These are phyloP conservation scores for Argyresthia albistria DNA, from an alignment of 2,888 invertebrate species.

Conservation along the genomic window DNA sequence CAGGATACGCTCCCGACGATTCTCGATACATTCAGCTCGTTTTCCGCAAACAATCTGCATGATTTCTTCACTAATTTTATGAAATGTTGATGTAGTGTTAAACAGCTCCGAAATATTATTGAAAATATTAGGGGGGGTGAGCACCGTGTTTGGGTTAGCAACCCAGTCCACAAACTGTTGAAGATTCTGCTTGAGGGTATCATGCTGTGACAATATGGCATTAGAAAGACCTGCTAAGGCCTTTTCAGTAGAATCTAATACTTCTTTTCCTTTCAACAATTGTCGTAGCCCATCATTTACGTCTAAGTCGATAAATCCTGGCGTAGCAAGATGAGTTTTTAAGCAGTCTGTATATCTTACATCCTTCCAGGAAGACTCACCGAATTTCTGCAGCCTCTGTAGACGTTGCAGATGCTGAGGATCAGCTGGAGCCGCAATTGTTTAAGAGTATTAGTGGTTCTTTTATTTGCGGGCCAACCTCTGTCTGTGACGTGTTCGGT, in stretches of 20 bases:
- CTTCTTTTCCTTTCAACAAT: constrained; percentile 7
- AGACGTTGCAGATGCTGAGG: constrained; percentile 1
- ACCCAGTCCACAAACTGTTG: constrained; percentile 8
- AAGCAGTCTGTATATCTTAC: constrained; percentile 8
- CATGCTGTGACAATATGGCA: constrained; percentile 3
- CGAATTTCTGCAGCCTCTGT: not conserved
- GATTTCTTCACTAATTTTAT: constrained; percentile 9
- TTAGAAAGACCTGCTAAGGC: constrained; percentile 6
- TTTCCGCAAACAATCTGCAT: constrained; percentile 11
- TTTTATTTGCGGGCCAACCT: too few species aligned
- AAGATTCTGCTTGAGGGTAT: constrained; percentile 3
- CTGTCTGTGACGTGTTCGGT: too few species aligned
- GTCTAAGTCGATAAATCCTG: constrained; percentile 2
- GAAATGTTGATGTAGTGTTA: constrained; percentile 5
- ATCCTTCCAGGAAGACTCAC: constrained; percentile 7
- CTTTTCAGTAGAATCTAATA: constrained; percentile 2
- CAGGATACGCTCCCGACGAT: constrained; percentile 10
- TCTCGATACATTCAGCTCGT: constrained; percentile 9
- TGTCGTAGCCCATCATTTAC: constrained; percentile 8
- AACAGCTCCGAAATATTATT: constrained; percentile 9
- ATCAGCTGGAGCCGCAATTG: too few species aligned
- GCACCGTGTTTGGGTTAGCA: not conserved
- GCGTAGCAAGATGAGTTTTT: too few species aligned
- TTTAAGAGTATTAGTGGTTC: too few species aligned
- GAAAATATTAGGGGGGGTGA: constrained; percentile 3